phyloP scores from a whole-genome alignment of 1,140 invertebrate genomes.

The Diploscapter pachys region DNA sequence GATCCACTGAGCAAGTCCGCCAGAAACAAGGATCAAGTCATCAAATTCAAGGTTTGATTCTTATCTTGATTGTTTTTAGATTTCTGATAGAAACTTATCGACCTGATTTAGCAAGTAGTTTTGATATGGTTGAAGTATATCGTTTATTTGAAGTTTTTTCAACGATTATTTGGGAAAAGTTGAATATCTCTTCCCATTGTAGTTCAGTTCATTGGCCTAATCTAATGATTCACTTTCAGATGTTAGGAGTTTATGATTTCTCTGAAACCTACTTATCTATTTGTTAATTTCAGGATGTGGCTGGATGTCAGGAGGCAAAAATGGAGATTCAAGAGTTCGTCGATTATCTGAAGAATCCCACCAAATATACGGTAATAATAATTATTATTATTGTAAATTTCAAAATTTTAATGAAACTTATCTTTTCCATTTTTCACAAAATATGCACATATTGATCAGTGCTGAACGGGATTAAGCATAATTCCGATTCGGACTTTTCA shows the following conservation, averaged over 20 bases:
- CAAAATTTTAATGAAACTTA: neutral
- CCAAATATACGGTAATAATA: slow-evolving; percentile 72
- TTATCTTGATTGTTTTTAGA: neutral
- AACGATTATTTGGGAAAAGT: too few relatives aligned
- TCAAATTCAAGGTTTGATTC: slow-evolving; percentile 71
- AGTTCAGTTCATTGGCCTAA: too few relatives aligned
- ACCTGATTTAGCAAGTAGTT: too few relatives aligned
- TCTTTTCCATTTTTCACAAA: neutral
- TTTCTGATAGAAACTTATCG: neutral
- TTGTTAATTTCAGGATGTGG: slow-evolving; percentile 72
- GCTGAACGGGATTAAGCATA: too few relatives aligned
- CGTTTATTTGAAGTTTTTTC: too few relatives aligned
- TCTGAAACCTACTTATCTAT: neutral
- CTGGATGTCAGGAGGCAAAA: slow-evolving; percentile 92
- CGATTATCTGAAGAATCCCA: slow-evolving; percentile 88
- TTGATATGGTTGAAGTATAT: too few relatives aligned
- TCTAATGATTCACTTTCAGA: too few relatives aligned
- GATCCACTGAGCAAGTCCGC: slow-evolving; percentile 70
- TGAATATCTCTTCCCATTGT: too few relatives aligned
- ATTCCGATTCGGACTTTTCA: too few relatives aligned
- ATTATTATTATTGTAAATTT: neutral
- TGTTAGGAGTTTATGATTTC: too few relatives aligned
- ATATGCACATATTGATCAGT: too few relatives aligned
- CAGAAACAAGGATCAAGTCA: slow-evolving; percentile 70
- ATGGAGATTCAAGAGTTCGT: slow-evolving; percentile 96